A percentile compares a stretch with the other conserved stretches of the same genome.
phyloP scores from a whole-genome alignment of 2,797 vertebrate genomes.

The Enteromius anoplus region DNA sequence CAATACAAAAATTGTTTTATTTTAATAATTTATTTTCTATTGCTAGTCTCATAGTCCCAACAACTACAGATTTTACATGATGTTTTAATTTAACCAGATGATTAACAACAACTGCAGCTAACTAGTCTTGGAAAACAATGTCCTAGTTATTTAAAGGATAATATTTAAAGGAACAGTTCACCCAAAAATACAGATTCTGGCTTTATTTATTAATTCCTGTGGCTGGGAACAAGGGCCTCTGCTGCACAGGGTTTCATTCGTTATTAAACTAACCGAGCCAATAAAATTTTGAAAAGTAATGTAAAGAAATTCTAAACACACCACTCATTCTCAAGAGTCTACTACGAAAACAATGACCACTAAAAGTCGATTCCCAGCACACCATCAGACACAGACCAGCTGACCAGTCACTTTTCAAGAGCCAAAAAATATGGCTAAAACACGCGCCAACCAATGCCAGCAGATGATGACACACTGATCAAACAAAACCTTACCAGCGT shows the following conservation, averaged over 20 bases:
- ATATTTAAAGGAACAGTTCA: neutral
- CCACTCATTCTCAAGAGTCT: neutral
- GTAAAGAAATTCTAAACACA: neutral
- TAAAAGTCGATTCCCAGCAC: neutral
- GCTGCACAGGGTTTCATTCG: neutral
- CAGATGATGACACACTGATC: neutral
- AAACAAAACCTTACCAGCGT: neutral
- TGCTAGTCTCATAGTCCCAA: neutral
- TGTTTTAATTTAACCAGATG: conserved; percentile 9
- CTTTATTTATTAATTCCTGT: neutral
- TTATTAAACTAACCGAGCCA: neutral
- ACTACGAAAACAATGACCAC: neutral
- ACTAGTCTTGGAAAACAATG: neutral
- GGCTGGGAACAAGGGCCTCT: neutral
- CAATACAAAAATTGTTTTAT: neutral
- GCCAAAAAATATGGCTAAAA: neutral
- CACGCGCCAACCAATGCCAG: neutral
- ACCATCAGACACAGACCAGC: neutral
- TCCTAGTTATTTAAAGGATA: neutral
- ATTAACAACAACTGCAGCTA: neutral
- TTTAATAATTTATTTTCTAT: neutral
- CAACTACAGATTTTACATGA: neutral
- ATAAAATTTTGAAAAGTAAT: neutral
- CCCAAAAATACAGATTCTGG: neutral
- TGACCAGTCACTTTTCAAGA: neutral